Base-by-base conservation (phyloP, 2,888 invertebrate genomes). In the Sarcophaga variegata region DNA sequence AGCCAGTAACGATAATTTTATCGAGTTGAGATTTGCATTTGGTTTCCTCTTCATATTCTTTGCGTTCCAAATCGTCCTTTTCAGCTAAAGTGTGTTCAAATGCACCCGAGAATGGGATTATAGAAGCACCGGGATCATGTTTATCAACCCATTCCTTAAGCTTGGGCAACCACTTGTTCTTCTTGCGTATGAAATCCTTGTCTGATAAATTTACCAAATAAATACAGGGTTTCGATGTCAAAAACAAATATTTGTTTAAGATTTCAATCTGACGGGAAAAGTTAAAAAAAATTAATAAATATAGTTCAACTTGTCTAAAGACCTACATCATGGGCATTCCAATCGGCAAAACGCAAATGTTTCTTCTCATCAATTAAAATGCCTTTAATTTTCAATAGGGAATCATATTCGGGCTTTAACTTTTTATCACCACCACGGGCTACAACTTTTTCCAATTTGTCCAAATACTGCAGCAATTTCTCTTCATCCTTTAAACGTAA, bases 111-210 rank as follows among this genome's bases (percentile, higher is more conserved):
- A 99, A 99, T 0, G 99, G 99, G 89, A 99, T 98, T 63, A 99
- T 96, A 3, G 96, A 95, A 0, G 99, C 96, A 3, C 99, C 99
- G 0, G 98, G 97, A 93, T 99, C 99, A 92, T 99, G 96, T 92
- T 97, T 97, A 93, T 99, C 99, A 89, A 99, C 97, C 99, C 99
- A 99, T 93, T 99, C 99, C 93, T 99, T 99, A 91, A 99, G 97
- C 94, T 99, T 99, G 72, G 94, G 95, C 94, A 94, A 97, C 99
- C 99, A 99, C 94, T 99, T 99, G 93, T 99, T 99, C 94, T 99
- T 99, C 95, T 99, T 99, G 90, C 98, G 96, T 90, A 98, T 98
- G 93, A 98, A 99, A 94, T 99, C 99, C 94, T 98, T 99, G 94
- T 99, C 99, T 0, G 99, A 97, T 88, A 99, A 95, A 94, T 99